Percentiles rank a stretch among this genome's conserved stretches.
phyloP scores from a whole-genome alignment of 1,140 invertebrate genomes.

The Harlomillsia oculata region DNA sequence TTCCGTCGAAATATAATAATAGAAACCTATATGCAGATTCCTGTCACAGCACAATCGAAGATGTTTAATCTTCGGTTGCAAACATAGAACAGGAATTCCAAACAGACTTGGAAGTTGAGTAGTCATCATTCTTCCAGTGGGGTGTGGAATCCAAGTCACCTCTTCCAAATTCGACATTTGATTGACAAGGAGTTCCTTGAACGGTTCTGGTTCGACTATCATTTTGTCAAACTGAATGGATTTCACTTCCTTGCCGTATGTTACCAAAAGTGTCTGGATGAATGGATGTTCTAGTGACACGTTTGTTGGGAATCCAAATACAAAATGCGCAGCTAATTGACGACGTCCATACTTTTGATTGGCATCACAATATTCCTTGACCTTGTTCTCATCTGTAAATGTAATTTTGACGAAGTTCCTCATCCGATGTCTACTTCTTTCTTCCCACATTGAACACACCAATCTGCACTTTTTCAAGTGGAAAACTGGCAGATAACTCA shows the following conservation, averaged over 20 bases:
- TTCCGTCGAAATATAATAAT: too few relatives aligned
- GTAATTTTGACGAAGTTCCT: not conserved
- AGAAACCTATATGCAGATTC: too few relatives aligned
- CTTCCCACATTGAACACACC: slow-evolving; percentile 3
- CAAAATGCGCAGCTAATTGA: not conserved
- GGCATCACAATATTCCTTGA: not conserved
- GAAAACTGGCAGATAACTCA: too few relatives aligned
- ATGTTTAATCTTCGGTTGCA: not conserved
- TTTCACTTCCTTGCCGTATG: not conserved
- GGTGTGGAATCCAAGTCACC: slow-evolving; percentile 2
- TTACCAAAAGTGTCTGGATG: not conserved
- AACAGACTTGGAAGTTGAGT: not conserved
- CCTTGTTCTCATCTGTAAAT: not conserved
- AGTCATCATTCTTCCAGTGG: not conserved
- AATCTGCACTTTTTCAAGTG: too few relatives aligned
- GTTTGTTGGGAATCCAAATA: too few relatives aligned
- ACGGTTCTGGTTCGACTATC: not conserved
- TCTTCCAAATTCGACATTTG: slow-evolving; percentile 4
- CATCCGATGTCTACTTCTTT: not conserved
- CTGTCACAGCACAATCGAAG: not conserved
- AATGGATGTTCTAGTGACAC: not conserved
- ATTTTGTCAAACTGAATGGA: slow-evolving; percentile 8
- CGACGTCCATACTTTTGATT: not conserved
- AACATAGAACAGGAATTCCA: too few relatives aligned
- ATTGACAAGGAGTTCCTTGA: not conserved